A percentile compares a stretch with the other conserved stretches of the same genome.
Evolutionary conservation across 2,888 invertebrate genomes (phyloP).

Genomic region (Furcula furcula): DNA sequence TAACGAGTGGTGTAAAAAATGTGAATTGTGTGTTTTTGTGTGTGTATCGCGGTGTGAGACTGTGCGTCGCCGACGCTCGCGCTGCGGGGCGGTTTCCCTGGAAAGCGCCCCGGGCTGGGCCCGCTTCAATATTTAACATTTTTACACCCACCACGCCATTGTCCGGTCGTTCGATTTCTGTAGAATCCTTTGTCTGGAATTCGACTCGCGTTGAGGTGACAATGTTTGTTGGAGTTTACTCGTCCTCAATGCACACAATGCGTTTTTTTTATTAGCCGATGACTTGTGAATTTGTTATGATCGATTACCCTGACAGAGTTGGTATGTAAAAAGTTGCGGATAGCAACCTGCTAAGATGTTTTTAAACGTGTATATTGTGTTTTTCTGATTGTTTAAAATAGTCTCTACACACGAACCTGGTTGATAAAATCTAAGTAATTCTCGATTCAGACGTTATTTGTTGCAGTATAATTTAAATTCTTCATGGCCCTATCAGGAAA

Average conservation of each 20-base stretch:
- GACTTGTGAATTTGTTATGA: conserved; percentile 81
- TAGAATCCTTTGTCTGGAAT: conserved; percentile 68
- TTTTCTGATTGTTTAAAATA: conserved; percentile 3
- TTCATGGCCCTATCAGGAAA: too few relatives aligned
- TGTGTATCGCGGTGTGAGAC: conserved; percentile 70
- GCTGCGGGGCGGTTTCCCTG: conserved; percentile 78
- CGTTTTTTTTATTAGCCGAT: conserved; percentile 72
- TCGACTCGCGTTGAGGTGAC: conserved; percentile 72
- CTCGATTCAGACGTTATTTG: too few relatives aligned
- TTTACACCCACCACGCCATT: conserved; percentile 72
- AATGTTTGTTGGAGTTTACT: conserved; percentile 76
- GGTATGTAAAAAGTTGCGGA: conserved; percentile 49
- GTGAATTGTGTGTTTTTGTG: conserved; percentile 67
- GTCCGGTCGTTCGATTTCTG: conserved; percentile 61
- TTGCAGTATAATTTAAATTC: too few relatives aligned
- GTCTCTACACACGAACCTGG: background rate
- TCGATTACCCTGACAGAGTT: conserved; percentile 59
- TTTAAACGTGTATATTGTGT: conserved; percentile 30
- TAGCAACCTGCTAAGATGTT: conserved; percentile 46
- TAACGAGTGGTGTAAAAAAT: conserved; percentile 60
- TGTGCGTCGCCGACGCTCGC: conserved; percentile 67
- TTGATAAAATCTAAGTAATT: too few relatives aligned
- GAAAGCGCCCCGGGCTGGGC: conserved; percentile 59
- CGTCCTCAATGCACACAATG: conserved; percentile 68
- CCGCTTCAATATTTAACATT: conserved; percentile 75